Percentiles rank a stretch among this genome's conserved stretches.
Conservation (phyloP, 2,113 vertebrate genomes). For the Oxyura jamaicensis region DNA sequence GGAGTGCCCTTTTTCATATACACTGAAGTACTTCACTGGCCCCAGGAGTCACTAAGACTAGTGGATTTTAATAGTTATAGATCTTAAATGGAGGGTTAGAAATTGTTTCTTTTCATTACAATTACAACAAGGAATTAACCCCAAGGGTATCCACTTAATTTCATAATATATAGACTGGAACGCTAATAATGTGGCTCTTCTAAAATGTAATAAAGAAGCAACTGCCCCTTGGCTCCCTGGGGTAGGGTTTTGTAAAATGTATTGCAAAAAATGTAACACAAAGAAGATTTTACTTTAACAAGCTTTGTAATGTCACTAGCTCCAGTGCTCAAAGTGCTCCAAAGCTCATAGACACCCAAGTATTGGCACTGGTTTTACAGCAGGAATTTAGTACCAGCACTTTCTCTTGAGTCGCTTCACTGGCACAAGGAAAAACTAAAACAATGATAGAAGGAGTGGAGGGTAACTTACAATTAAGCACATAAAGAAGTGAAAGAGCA, state of each 20-base stretch:
- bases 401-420: background rate
- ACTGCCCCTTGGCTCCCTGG: conserved; percentile 79
- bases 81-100: conserved; percentile 82
- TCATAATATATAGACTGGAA: conserved; percentile 87
- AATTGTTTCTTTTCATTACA: conserved; percentile 87
- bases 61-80: conserved; percentile 84
- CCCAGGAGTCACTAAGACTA: conserved; percentile 78
- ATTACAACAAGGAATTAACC: conserved; percentile 86
- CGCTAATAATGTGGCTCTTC: conserved; percentile 78
- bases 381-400: background rate
- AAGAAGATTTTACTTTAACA: conserved; percentile 75
- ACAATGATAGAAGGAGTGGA: background rate
- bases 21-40: conserved; percentile 74
- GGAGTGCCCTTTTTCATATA: conserved; percentile 77
- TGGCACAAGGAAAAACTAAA: conserved; percentile 32
- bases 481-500: conserved; percentile 29
- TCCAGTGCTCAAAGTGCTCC: background rate
- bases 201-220: conserved; percentile 83
- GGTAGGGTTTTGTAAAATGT: conserved; percentile 78
- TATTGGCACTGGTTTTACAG: background rate
- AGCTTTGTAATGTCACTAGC: conserved; percentile 59
- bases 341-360: background rate
- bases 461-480: conserved; percentile 59
- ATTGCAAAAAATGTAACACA: conserved; percentile 65
- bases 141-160: conserved; percentile 86